Evolutionary conservation across 2,888 invertebrate genomes (phyloP).

Genomic region (Xylocampa areola): DNA sequence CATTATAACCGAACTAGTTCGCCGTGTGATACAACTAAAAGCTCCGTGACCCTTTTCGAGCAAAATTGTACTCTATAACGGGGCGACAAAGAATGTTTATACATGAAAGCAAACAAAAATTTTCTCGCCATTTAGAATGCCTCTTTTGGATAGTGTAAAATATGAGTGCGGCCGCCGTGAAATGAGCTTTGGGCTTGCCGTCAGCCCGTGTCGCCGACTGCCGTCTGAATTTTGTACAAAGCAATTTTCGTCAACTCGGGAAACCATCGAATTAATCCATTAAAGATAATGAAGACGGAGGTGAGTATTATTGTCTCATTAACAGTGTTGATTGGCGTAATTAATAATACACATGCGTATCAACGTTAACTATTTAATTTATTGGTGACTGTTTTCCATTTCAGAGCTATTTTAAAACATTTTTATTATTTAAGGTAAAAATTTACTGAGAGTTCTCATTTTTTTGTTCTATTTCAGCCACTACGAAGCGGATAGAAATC

Average conservation of each 20-base stretch:
- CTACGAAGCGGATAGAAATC: too few species aligned
- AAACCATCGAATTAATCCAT: slow-evolving; percentile 46
- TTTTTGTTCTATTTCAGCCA: too few species aligned
- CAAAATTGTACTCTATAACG: slow-evolving; percentile 67
- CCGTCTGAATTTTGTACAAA: slow-evolving; percentile 68
- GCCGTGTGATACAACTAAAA: slow-evolving; percentile 64
- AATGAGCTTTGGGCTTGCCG: slow-evolving; percentile 80
- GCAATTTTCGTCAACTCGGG: slow-evolving; percentile 54
- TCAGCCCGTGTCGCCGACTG: slow-evolving; percentile 69
- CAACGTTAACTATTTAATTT: slow-evolving; percentile 28
- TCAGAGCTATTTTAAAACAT: not conserved
- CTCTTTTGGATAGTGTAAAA: slow-evolving; percentile 82
- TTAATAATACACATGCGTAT: slow-evolving; percentile 26
- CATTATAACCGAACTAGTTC: slow-evolving; percentile 69
- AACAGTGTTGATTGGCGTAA: slow-evolving; percentile 35
- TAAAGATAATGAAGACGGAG: slow-evolving; percentile 48
- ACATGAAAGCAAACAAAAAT: slow-evolving; percentile 57
- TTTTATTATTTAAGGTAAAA: too few species aligned
- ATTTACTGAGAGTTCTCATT: too few species aligned
- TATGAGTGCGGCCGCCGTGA: slow-evolving; percentile 83
- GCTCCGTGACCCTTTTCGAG: slow-evolving; percentile 47
- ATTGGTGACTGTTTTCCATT: slow-evolving; percentile 9
- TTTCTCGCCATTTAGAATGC: slow-evolving; percentile 63
- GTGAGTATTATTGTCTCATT: slow-evolving; percentile 45
- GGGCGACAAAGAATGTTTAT: slow-evolving; percentile 69